Conservation (phyloP, 2,888 invertebrate genomes). For the Oegoconia quadripuncta region DNA sequence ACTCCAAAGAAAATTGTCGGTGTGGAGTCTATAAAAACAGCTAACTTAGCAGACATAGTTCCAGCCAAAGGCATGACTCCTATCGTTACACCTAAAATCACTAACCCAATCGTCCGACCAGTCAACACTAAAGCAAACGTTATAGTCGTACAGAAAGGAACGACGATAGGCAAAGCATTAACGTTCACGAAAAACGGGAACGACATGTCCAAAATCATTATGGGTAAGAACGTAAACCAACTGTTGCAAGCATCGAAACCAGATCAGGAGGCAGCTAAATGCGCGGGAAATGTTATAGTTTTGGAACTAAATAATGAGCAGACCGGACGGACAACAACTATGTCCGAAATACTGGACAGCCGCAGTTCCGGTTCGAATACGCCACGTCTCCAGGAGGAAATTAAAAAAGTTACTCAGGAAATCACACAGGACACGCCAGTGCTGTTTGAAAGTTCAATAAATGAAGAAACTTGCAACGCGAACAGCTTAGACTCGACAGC, state of each 20-base stretch:
- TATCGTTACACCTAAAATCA: slow-evolving; percentile 55
- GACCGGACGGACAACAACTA: slow-evolving; percentile 61
- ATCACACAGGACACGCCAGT: slow-evolving; percentile 81
- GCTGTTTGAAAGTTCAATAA: slow-evolving; percentile 59
- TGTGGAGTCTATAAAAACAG: slow-evolving; percentile 55
- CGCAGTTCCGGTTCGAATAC: slow-evolving; percentile 32
- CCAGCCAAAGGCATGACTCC: slow-evolving; percentile 66
- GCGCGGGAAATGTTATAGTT: slow-evolving; percentile 67
- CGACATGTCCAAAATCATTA: slow-evolving; percentile 73
- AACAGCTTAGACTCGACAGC: slow-evolving; percentile 65
- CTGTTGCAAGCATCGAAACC: slow-evolving; percentile 62
- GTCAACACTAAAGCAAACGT: slow-evolving; percentile 76
- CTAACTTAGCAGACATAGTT: slow-evolving; percentile 68
- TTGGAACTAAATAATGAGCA: slow-evolving; percentile 72
- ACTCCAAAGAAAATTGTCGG: slow-evolving; percentile 19
- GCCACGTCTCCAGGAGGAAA: slow-evolving; percentile 36
- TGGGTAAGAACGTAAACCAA: slow-evolving; percentile 74
- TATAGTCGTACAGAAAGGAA: slow-evolving; percentile 80
- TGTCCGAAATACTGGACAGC: slow-evolving; percentile 70
- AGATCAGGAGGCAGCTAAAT: slow-evolving; percentile 58
- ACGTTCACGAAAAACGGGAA: slow-evolving; percentile 68
- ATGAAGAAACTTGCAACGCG: slow-evolving; percentile 59
- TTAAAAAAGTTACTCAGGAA: slow-evolving; percentile 37
- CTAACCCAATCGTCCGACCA: slow-evolving; percentile 65
- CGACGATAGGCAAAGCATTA: slow-evolving; percentile 69